Evolutionary conservation across 2,797 vertebrate species (phyloP).

Genomic region (Coracias cyanogaster): DNA sequence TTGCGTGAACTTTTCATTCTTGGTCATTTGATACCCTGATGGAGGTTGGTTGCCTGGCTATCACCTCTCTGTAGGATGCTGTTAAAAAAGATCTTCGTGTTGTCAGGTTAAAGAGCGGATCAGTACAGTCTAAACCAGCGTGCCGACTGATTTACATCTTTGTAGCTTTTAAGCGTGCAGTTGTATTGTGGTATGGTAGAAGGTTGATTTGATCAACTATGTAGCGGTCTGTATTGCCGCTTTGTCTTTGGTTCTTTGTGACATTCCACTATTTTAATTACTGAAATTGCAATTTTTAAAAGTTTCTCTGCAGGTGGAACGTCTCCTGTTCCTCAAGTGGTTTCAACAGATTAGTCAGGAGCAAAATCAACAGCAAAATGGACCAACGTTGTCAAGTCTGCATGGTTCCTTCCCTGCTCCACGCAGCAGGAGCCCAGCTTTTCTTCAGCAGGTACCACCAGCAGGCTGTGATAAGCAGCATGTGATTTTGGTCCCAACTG

Average conservation of each 20-base stretch:
- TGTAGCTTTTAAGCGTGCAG: neutral
- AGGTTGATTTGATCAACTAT: neutral
- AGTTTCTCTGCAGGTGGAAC: slow-evolving; percentile 84
- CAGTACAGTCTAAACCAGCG: neutral
- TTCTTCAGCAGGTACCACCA: slow-evolving; percentile 80
- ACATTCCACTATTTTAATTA: neutral
- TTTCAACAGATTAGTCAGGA: slow-evolving; percentile 87
- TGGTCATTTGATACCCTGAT: neutral
- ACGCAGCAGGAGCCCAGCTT: slow-evolving; percentile 77
- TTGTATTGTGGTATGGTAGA: neutral
- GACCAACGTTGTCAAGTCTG: slow-evolving; percentile 88
- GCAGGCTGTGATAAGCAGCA: slow-evolving; percentile 78
- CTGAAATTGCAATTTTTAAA: neutral
- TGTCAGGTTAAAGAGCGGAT: neutral
- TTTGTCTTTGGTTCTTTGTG: neutral
- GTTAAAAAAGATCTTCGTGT: neutral
- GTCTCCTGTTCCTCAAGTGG: slow-evolving; percentile 83
- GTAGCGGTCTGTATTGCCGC: neutral
- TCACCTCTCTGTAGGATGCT: neutral
- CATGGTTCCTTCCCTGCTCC: slow-evolving; percentile 84
- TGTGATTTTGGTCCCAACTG: slow-evolving; percentile 56
- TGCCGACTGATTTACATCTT: neutral
- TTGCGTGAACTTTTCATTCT: neutral
- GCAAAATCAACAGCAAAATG: slow-evolving; percentile 88
- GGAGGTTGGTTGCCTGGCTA: neutral